phyloP scores from a whole-genome alignment of 2,888 invertebrate species.

The Phortica magna region DNA sequence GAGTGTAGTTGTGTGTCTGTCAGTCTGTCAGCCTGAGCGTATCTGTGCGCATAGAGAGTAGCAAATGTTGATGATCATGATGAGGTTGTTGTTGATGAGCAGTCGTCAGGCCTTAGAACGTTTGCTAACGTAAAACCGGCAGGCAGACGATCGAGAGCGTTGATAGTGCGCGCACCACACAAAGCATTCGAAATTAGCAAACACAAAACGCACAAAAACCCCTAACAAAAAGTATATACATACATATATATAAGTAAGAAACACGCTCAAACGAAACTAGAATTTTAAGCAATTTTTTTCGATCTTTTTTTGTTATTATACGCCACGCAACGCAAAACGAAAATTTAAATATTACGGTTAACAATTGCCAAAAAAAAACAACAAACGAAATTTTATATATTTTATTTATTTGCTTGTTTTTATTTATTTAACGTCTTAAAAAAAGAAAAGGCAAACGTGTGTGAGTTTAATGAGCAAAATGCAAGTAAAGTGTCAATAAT shows the following conservation, averaged over 20 bases:
- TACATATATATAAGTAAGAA: background rate
- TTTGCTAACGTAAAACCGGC: slow-evolving; percentile 49
- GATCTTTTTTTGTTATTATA: background rate
- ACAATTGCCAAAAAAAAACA: slow-evolving; percentile 5
- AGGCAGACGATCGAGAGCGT: slow-evolving; percentile 73
- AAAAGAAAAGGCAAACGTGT: slow-evolving; percentile 50
- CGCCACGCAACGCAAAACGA: slow-evolving; percentile 32
- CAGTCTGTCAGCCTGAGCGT: background rate
- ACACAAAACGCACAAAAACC: background rate
- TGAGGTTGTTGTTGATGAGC: slow-evolving; percentile 11
- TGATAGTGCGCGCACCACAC: slow-evolving; percentile 64
- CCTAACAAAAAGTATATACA: background rate
- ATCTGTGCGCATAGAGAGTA: background rate
- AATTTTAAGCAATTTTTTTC: slow-evolving; percentile 22
- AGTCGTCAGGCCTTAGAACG: slow-evolving; percentile 39
- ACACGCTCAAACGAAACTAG: slow-evolving; percentile 19
- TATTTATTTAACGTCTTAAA: slow-evolving; percentile 35
- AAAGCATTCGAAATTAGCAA: slow-evolving; percentile 40
- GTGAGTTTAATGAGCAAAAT: no score
- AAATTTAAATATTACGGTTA: slow-evolving; percentile 12
- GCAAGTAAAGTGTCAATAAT: slow-evolving; percentile 22
- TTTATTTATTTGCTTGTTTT: background rate
- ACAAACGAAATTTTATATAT: background rate
- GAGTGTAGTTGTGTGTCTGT: background rate
- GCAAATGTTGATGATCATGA: slow-evolving; percentile 1